These are phyloP conservation scores for Hofmannophila pseudospretella DNA, from an alignment of 2,888 invertebrate genomes.

Conservation along the genomic window DNA sequence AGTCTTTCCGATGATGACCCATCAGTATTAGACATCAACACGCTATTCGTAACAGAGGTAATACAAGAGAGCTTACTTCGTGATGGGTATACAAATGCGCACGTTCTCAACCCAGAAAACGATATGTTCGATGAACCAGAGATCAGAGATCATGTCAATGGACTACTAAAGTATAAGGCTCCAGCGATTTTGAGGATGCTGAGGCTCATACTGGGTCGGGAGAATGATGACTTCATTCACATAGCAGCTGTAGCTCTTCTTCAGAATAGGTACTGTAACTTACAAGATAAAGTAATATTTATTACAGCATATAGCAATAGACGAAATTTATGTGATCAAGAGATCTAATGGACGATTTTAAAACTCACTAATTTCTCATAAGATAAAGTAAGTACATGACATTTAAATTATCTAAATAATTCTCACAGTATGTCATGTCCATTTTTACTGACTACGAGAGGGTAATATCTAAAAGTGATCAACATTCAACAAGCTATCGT, in stretches of 20 bases:
- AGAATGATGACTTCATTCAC: conserved; percentile 40
- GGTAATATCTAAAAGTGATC: no score
- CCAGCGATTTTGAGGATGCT: conserved; percentile 55
- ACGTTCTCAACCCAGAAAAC: conserved; percentile 28
- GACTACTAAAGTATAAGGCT: conserved; percentile 49
- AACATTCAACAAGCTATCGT: no score
- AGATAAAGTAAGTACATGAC: no score
- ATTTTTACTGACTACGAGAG: no score
- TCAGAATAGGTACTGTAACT: conserved; percentile 42
- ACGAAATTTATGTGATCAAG: no score
- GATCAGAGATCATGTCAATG: conserved; percentile 40
- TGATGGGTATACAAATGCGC: conserved; percentile 37
- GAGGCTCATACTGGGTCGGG: conserved; percentile 33
- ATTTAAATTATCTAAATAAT: no score
- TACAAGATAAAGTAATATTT: no score
- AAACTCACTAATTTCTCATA: no score
- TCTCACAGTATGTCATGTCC: no score
- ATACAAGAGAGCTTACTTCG: conserved; percentile 56
- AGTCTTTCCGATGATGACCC: conserved; percentile 24
- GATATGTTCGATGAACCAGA: conserved; percentile 36
- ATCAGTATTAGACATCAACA: conserved; percentile 45
- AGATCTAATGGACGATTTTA: no score
- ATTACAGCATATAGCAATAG: no score
- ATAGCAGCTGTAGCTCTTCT: conserved; percentile 38
- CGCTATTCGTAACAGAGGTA: conserved; percentile 54